Conservation (phyloP, 1,140 invertebrate genomes). For the Eciton burchellii region DNA sequence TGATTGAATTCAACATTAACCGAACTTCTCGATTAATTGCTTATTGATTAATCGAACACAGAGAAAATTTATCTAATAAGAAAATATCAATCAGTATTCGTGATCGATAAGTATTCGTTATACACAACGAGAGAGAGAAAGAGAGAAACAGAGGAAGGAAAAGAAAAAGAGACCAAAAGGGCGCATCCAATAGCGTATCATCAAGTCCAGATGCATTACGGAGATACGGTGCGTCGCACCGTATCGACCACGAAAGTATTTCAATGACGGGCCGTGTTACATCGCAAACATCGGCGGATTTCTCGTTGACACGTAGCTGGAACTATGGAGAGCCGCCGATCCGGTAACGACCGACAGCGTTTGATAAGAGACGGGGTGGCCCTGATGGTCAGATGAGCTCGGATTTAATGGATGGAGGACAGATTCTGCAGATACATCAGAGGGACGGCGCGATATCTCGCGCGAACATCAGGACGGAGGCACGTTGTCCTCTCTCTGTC, state of each 20-base stretch:
- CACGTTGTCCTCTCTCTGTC: slow-evolving; percentile 75
- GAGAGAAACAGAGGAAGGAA: too few relatives aligned
- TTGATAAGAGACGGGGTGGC: slow-evolving; percentile 68
- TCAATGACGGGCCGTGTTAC: slow-evolving; percentile 43
- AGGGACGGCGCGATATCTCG: slow-evolving; percentile 78
- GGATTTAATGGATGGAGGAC: slow-evolving; percentile 83
- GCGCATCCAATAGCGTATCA: not conserved
- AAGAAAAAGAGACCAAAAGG: not conserved
- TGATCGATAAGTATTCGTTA: too few relatives aligned
- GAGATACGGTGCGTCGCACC: slow-evolving; percentile 39
- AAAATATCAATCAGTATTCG: too few relatives aligned
- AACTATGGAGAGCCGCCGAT: slow-evolving; percentile 35
- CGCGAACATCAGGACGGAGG: slow-evolving; percentile 78
- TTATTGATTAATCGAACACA: too few relatives aligned
- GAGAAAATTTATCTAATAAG: too few relatives aligned
- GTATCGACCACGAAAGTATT: slow-evolving; percentile 56
- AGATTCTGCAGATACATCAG: slow-evolving; percentile 83
- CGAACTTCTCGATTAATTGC: too few relatives aligned
- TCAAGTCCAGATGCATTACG: slow-evolving; percentile 41
- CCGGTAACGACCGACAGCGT: slow-evolving; percentile 64
- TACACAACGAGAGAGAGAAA: too few relatives aligned
- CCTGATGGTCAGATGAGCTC: slow-evolving; percentile 70
- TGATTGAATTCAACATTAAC: too few relatives aligned
- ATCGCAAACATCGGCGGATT: slow-evolving; percentile 62
- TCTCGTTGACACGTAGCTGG: slow-evolving; percentile 68